These are phyloP conservation scores for Cololabis saira DNA, from an alignment of 2,113 vertebrate genomes.

Conservation along the genomic window DNA sequence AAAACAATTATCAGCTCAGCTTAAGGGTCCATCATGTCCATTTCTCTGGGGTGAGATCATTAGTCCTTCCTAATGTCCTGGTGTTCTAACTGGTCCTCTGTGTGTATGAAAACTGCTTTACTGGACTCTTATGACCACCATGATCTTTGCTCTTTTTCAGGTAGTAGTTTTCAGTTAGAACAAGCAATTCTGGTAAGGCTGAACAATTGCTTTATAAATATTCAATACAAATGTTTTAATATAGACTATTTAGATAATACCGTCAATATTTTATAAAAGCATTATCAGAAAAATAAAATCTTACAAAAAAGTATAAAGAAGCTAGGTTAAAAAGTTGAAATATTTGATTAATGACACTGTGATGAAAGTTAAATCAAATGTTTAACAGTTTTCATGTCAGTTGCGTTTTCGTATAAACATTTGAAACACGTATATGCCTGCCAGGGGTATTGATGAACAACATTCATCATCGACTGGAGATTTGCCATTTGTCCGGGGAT, in stretches of 20 bases:
- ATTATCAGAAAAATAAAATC: too few species aligned
- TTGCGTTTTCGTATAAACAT: slow-evolving; percentile 5
- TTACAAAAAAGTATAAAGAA: too few species aligned
- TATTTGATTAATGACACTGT: background rate
- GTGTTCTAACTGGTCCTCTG: slow-evolving; percentile 31
- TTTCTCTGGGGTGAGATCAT: slow-evolving; percentile 49
- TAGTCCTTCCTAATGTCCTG: slow-evolving; percentile 22
- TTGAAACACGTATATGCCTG: background rate
- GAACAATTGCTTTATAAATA: too few species aligned
- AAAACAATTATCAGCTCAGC: slow-evolving; percentile 44
- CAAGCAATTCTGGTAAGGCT: too few species aligned
- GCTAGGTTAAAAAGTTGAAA: background rate
- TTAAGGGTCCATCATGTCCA: slow-evolving; percentile 27
- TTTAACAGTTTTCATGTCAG: background rate
- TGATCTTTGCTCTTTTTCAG: background rate
- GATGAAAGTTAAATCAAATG: background rate
- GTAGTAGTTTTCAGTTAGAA: background rate
- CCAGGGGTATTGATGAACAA: slow-evolving; percentile 34
- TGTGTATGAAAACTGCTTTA: background rate
- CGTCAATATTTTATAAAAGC: too few species aligned
- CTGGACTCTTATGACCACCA: slow-evolving; percentile 39
- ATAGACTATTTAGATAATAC: too few species aligned
- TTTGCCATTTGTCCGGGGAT: slow-evolving; percentile 51
- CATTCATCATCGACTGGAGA: slow-evolving; percentile 33
- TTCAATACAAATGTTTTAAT: too few species aligned